Base-by-base conservation (phyloP, 1,140 invertebrate species). In the Hydropsyche tenuis region DNA sequence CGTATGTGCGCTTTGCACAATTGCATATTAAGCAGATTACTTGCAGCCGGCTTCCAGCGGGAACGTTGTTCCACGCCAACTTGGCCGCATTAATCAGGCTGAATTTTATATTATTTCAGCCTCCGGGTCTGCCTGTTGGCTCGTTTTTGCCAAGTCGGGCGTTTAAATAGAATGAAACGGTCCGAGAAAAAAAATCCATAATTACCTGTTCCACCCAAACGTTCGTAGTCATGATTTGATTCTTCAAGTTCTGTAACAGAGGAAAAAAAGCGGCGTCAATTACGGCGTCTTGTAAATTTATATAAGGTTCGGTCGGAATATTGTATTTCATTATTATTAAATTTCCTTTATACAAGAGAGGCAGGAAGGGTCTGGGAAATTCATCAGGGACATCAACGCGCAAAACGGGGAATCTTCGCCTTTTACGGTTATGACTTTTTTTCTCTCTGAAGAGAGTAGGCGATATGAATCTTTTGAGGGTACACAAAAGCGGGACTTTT, bases 161-260 rank as follows among this genome's bases (percentile, higher is more conserved):
- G 60, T 23, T 60, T 2, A 9, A 25, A 60, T 11, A 30, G 30
- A 18, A 5, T 65, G 18, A 43, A 42, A 22, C 42, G 16, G 3
- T 43, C 18, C 11, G 43, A 63, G n/a, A 12, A 7, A 63, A n/a
- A 65, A 65, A 18, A n/a, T 23, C 12, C 18, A 60, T 16, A 48
- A 23, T 63, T 85, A 96, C 95, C 91, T 97, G 96, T 86, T 96
- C 94, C 78, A 97, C 92, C 96, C 96, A 97, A 76, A 97, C 93
- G 86, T 97, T 97, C 80, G 95, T 96, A 80, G 95, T 97, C 95
- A 97, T 97, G 80, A 97, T 96, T 89, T 97, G 96, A 87, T 95
- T 96, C 85, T 95, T 96, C 85, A 96, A 87, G 87, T 96, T 96
- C 94, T 96, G 91, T 78, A 94, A 91, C 81, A 85, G 86, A 87